These are phyloP conservation scores for Anaspis maculata DNA, from an alignment of 2,888 invertebrate genomes.

Conservation along the genomic window DNA sequence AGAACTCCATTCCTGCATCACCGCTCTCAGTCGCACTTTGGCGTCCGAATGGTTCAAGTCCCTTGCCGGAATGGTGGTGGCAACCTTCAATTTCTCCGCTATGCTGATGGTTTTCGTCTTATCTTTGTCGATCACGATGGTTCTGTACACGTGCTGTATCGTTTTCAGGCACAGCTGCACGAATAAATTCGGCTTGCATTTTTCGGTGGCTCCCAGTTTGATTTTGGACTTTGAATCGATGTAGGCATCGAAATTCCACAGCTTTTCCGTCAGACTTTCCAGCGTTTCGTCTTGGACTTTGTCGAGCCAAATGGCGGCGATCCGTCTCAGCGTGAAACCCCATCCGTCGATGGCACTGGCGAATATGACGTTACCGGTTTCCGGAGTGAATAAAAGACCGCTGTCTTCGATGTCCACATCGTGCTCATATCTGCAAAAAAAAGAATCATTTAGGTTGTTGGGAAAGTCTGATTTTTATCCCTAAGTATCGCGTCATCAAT, in stretches of 20 bases:
- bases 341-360: conserved; percentile 95
- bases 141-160: conserved; percentile 84
- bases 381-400: conserved; percentile 69
- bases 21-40: conserved; percentile 67
- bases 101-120: conserved; percentile 63
- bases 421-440: conserved; percentile 74
- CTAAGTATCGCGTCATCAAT: too few relatives aligned
- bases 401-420: conserved; percentile 38
- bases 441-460: too few relatives aligned
- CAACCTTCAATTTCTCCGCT: conserved; percentile 69
- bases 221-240: conserved; percentile 79
- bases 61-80: conserved; percentile 51
- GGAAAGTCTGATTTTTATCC: too few relatives aligned
- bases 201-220: conserved; percentile 81
- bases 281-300: conserved; percentile 52
- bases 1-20: conserved; percentile 86
- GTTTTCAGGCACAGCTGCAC: conserved; percentile 87
- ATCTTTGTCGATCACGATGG: conserved; percentile 66
- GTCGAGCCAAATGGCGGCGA: conserved; percentile 33
- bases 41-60: conserved; percentile 75
- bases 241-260: conserved; percentile 91
- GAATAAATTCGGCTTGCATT: conserved; percentile 88
- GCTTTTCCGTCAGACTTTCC: conserved; percentile 63
- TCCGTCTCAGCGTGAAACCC: conserved; percentile 57
- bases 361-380: conserved; percentile 92